These are phyloP conservation scores for Terrapene triunguis DNA, from an alignment of 2,113 vertebrate genomes.

Conservation along the genomic window DNA sequence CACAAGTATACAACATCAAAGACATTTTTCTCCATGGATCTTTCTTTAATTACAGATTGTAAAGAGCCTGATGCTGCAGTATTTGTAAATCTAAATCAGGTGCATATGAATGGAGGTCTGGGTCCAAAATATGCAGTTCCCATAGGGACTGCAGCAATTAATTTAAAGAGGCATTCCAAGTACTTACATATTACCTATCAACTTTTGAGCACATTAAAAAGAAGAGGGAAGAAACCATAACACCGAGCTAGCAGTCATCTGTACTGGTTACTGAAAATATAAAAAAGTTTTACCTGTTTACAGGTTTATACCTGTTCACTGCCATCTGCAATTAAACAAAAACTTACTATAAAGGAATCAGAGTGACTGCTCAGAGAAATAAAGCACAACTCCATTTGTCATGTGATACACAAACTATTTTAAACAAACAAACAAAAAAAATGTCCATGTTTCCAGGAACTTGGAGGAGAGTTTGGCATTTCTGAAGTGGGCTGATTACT, in stretches of 20 bases:
- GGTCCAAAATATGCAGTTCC: too few species aligned
- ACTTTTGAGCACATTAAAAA: too few species aligned
- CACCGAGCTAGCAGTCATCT: background rate
- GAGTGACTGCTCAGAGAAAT: background rate
- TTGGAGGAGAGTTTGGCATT: fast-evolving
- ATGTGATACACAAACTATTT: background rate
- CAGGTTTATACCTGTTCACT: background rate
- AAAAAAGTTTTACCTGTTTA: background rate
- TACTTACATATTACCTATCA: too few species aligned
- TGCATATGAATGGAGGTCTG: too few species aligned
- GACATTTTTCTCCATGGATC: too few species aligned
- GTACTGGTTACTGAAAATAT: background rate
- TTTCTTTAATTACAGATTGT: too few species aligned
- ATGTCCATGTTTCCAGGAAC: background rate
- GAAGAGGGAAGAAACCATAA: too few species aligned
- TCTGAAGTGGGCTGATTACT: background rate
- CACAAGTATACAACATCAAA: too few species aligned
- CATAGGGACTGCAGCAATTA: too few species aligned
- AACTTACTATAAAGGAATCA: background rate
- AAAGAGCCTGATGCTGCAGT: too few species aligned
- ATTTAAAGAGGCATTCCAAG: too few species aligned
- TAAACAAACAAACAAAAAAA: background rate
- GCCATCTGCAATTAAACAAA: background rate
- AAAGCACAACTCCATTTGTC: background rate
- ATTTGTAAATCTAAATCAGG: too few species aligned